Evolutionary conservation across 1,140 invertebrate genomes (phyloP).

Genomic region (Anthonomus grandis): DNA sequence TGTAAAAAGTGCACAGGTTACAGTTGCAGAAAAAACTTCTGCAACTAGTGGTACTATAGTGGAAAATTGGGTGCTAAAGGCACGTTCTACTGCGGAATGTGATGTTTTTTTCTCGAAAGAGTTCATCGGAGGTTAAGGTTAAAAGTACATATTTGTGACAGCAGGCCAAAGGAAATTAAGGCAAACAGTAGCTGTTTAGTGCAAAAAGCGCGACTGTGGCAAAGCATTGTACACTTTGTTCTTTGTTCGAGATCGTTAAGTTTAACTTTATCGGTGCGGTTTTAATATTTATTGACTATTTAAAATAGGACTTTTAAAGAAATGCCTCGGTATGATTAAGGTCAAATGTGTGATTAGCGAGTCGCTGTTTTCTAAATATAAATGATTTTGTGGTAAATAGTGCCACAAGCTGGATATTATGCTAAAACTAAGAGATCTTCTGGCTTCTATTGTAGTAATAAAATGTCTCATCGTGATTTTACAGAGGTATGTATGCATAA

Average conservation of each 20-base stretch:
- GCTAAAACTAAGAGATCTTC: slow-evolving; percentile 4
- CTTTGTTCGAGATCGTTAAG: slow-evolving; percentile 3
- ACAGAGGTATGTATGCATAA: slow-evolving; percentile 38
- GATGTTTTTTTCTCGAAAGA: slow-evolving; percentile 8
- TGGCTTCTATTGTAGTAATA: slow-evolving; percentile 9
- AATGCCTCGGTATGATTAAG: not conserved
- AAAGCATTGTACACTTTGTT: slow-evolving; percentile 1
- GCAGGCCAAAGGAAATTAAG: slow-evolving; percentile 10
- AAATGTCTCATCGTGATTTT: slow-evolving; percentile 47
- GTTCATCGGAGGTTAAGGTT: slow-evolving; percentile 31
- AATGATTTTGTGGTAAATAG: not conserved
- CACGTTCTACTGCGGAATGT: slow-evolving; percentile 14
- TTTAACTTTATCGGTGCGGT: too few species aligned
- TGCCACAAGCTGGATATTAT: slow-evolving; percentile 12
- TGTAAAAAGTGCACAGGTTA: not conserved
- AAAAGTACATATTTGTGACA: slow-evolving; percentile 24
- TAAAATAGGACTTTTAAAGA: not conserved
- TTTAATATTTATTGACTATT: too few species aligned
- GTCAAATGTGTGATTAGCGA: not conserved
- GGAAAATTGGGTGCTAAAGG: slow-evolving; percentile 1
- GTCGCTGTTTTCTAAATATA: not conserved
- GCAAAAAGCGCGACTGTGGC: too few species aligned
- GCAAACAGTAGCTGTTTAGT: slow-evolving; percentile 5
- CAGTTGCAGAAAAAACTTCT: not conserved
- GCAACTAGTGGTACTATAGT: not conserved